Base-by-base conservation (phyloP, 2,888 invertebrate species). In the Acanthosepion lycidas region DNA sequence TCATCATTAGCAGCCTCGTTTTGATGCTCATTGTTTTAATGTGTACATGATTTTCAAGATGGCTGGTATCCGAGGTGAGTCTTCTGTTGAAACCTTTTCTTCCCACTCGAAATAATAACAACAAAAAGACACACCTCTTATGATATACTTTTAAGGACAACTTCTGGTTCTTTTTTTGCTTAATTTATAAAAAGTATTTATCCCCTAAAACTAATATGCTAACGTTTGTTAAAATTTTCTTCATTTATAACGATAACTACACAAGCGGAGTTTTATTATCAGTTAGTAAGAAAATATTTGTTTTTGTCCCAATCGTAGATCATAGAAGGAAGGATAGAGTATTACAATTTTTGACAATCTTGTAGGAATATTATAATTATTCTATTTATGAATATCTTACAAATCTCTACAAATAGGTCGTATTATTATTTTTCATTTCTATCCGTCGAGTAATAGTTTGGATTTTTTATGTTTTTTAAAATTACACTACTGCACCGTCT, bases 11-110 rank as follows among this genome's bases (percentile, higher is more conserved):
- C 18, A n/a, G 78, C 78, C 78, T 78, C 78, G 78, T 78, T 78
- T 78, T 78, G 15, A 78, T n/a, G 12, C n/a, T 23, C n/a, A 78
- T 15, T 78, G n/a, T 28, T 94, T 53, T n/a, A 94, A 53, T 53
- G 49, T 78, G 78, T 78, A 78, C n/a, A 78, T 78, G 26, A 64
- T 51, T 94, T 91, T 51, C 94, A 95, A 95, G 91, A 95, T 95
- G 95, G 95, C 95, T 91, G 95, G 95, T 33, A 95, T 95, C 91
- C 91, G 95, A 94, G 95, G 95, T 95, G 78, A 94, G 93, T 59
- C 53, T 33, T 91, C 93, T 51, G 23, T 78, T 78, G n/a, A 59
- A 91, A 51, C 53, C 55, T 94, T 78, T 78, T 78, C 78, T n/a
- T 78, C 78, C 78, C 78, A 78, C 78, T 33, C 78, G 78, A n/a